phyloP scores from a whole-genome alignment of 2,113 vertebrate species.

The Willisornis vidua region DNA sequence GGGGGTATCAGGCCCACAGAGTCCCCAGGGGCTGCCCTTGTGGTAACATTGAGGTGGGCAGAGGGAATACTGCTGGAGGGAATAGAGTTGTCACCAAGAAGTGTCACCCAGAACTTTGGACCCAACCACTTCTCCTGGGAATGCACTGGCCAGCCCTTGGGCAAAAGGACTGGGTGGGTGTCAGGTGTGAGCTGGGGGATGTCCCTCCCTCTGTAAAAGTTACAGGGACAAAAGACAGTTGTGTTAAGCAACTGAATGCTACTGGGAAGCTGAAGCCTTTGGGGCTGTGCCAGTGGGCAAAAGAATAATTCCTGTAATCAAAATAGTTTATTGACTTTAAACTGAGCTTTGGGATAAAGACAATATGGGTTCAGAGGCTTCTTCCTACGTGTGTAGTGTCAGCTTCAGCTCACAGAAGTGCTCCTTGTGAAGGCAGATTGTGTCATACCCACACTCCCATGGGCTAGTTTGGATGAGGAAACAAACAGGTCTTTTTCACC shows the following conservation, averaged over 20 bases:
- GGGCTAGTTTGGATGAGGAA: not conserved
- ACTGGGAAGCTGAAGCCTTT: not conserved
- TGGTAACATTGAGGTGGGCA: constrained; percentile 15
- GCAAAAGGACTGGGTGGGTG: not conserved
- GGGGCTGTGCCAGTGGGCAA: not conserved
- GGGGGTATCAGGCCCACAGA: not conserved
- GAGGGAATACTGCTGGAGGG: not conserved
- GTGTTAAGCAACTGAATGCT: not conserved
- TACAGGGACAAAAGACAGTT: not conserved
- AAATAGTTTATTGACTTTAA: not conserved
- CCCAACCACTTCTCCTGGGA: not conserved
- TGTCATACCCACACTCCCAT: not conserved
- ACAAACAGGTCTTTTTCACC: not conserved
- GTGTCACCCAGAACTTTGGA: not conserved
- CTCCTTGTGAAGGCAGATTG: not conserved
- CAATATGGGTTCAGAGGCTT: not conserved
- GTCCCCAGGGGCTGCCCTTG: constrained; percentile 31
- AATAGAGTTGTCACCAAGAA: not conserved
- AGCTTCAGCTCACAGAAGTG: not conserved
- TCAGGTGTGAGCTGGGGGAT: not conserved
- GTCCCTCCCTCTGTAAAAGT: not conserved
- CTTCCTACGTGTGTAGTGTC: fast-evolving
- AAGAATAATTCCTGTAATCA: not conserved
- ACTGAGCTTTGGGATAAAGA: not conserved
- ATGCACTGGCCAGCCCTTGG: not conserved